Evolutionary conservation across 2,888 invertebrate species (phyloP).

Genomic region (Bugulina stolonifera): DNA sequence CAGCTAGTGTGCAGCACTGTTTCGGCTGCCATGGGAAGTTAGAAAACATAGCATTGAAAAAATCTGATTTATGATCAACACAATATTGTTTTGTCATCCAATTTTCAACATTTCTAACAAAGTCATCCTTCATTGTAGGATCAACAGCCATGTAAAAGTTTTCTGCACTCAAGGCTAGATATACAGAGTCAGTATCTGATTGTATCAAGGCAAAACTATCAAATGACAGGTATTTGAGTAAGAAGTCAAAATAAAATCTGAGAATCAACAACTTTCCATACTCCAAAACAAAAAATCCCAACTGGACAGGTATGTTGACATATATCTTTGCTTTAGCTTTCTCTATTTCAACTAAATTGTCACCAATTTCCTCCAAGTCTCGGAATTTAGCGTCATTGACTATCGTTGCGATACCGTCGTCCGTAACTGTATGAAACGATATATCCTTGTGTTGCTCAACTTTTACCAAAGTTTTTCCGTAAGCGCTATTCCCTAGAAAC

Average conservation of each 20-base stretch:
- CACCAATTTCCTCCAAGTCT: conserved; percentile 18
- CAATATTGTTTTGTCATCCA: conserved; percentile 1
- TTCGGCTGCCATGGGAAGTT: neutral
- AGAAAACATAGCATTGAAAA: neutral
- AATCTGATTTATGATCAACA: neutral
- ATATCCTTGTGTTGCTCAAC: conserved; percentile 16
- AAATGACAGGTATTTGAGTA: neutral
- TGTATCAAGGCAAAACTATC: conserved; percentile 7
- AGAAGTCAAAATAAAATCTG: conserved; percentile 27
- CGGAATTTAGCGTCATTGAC: neutral
- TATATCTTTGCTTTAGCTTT: neutral
- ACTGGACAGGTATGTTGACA: conserved; percentile 22
- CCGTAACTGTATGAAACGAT: neutral
- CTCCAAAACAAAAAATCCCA: conserved; percentile 27
- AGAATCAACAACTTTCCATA: conserved; percentile 26
- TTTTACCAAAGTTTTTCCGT: conserved; percentile 23
- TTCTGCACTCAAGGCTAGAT: neutral
- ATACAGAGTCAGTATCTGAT: conserved; percentile 25
- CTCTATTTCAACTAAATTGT: conserved; percentile 25
- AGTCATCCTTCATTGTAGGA: neutral
- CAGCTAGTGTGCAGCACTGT: conserved; percentile 22
- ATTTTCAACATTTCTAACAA: neutral
- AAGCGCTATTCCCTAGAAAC: conserved; percentile 24
- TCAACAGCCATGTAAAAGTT: neutral
- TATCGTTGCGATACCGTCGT: neutral